phyloP scores from a whole-genome alignment of 2,113 vertebrate genomes.

The Himantopus leucocephalus region DNA sequence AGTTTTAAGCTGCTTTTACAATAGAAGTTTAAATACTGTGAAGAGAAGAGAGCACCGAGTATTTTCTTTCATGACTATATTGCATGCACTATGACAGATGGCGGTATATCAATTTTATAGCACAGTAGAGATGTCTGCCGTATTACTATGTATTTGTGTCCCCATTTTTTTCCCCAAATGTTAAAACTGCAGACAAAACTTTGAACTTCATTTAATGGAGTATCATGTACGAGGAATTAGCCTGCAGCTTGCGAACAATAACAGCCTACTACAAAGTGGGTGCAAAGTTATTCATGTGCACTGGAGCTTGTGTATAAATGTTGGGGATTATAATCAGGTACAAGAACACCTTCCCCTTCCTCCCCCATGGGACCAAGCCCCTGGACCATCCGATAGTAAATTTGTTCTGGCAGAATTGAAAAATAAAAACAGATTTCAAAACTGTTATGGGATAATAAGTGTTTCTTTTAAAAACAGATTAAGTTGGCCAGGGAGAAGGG shows the following conservation, averaged over 20 bases:
- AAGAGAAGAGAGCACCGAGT: conserved; percentile 49
- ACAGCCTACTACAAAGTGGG: neutral
- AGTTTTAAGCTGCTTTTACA: conserved; percentile 68
- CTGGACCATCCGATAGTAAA: neutral
- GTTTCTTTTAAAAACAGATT: conserved; percentile 29
- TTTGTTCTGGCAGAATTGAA: conserved; percentile 5
- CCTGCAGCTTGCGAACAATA: neutral
- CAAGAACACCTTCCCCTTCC: neutral
- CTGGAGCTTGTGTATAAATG: conserved; percentile 34
- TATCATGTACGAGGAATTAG: conserved; percentile 7
- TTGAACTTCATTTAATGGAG: neutral
- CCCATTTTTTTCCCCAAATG: neutral
- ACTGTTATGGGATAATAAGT: conserved; percentile 7
- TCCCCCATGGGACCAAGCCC: conserved; percentile 44
- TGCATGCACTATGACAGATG: conserved; percentile 70
- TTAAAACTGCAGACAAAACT: conserved; percentile 11
- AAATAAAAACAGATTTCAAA: conserved; percentile 47
- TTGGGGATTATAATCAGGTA: conserved; percentile 7
- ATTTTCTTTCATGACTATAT: conserved; percentile 62
- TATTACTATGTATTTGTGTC: conserved; percentile 43
- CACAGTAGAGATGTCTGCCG: conserved; percentile 47
- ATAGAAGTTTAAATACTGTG: conserved; percentile 60
- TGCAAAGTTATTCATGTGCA: neutral
- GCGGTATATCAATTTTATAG: conserved; percentile 55
- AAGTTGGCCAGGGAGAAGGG: conserved; percentile 10